phyloP scores from a whole-genome alignment of 2,113 vertebrate genomes.

The Rhegmatorhina hoffmannsi region DNA sequence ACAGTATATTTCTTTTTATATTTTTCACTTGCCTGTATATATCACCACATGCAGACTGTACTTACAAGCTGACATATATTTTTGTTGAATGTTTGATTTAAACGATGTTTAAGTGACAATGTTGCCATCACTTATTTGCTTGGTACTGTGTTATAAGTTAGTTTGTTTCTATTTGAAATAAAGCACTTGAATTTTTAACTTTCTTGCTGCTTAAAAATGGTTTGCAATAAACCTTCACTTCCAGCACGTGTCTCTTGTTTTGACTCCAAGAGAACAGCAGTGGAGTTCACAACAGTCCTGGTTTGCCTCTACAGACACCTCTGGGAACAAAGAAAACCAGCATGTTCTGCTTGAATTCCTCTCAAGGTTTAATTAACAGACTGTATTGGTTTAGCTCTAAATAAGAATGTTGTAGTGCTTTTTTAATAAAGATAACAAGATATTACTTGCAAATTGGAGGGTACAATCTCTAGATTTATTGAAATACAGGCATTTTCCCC shows the following conservation, averaged over 20 bases:
- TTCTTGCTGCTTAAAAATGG: slow-evolving; percentile 47
- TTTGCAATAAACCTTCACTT: slow-evolving; percentile 78
- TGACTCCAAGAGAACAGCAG: background rate
- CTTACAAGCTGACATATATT: slow-evolving; percentile 39
- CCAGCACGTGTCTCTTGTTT: background rate
- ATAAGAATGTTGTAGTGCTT: background rate
- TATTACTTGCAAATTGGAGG: background rate
- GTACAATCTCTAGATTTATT: slow-evolving; percentile 31
- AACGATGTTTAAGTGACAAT: slow-evolving; percentile 46
- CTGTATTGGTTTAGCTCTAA: background rate
- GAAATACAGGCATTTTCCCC: background rate
- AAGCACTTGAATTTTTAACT: slow-evolving; percentile 54
- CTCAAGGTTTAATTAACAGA: background rate
- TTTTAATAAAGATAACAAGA: background rate
- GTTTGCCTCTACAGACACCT: background rate
- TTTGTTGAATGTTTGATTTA: slow-evolving; percentile 52
- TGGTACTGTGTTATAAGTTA: background rate
- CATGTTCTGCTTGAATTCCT: background rate
- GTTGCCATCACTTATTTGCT: slow-evolving; percentile 6
- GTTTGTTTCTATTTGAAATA: slow-evolving; percentile 59
- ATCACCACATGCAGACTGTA: slow-evolving; percentile 23
- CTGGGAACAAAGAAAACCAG: background rate
- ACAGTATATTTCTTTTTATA: slow-evolving; percentile 35
- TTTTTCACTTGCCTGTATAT: slow-evolving; percentile 39
- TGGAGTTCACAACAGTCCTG: background rate